A percentile compares a stretch with the other conserved stretches of the same genome.
These are phyloP conservation scores for Drosophila kambysellisi DNA, from an alignment of 2,888 invertebrate species.

Conservation along the genomic window DNA sequence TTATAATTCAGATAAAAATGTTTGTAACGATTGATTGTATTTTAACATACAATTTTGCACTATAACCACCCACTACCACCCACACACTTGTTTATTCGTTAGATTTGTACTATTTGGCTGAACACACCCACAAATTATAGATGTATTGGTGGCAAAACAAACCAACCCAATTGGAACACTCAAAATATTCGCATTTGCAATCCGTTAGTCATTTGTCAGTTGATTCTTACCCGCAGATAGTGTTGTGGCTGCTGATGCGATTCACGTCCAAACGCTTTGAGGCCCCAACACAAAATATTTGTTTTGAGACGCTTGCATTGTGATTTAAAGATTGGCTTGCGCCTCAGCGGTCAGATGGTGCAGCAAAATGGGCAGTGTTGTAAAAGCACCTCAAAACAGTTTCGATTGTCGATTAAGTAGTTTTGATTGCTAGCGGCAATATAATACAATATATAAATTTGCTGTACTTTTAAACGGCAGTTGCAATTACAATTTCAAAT, in stretches of 20 bases:
- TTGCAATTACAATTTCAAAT: background rate
- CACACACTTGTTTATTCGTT: slow-evolving; percentile 26
- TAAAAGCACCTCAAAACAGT: background rate
- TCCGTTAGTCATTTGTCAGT: slow-evolving; percentile 5
- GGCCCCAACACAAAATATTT: slow-evolving; percentile 41
- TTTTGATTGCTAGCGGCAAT: background rate
- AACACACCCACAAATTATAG: background rate
- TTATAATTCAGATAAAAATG: background rate
- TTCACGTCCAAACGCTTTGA: slow-evolving; percentile 37
- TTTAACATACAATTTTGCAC: background rate
- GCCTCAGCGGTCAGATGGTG: slow-evolving; percentile 22
- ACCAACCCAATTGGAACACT: background rate
- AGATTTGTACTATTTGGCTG: slow-evolving; percentile 7
- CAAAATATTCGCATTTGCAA: slow-evolving; percentile 4
- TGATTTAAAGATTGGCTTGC: slow-evolving; percentile 51
- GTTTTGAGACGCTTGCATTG: slow-evolving; percentile 33
- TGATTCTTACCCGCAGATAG: slow-evolving; percentile 41
- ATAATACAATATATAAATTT: background rate
- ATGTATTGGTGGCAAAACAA: too few relatives aligned
- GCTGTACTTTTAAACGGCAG: background rate
- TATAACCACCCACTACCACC: background rate
- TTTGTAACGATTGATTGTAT: background rate
- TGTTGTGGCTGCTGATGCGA: slow-evolving; percentile 17
- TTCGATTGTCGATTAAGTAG: background rate
- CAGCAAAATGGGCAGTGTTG: slow-evolving; percentile 9